Evolutionary conservation across 2,888 invertebrate species (phyloP).

Genomic region (Chrysotoxum bicinctum): DNA sequence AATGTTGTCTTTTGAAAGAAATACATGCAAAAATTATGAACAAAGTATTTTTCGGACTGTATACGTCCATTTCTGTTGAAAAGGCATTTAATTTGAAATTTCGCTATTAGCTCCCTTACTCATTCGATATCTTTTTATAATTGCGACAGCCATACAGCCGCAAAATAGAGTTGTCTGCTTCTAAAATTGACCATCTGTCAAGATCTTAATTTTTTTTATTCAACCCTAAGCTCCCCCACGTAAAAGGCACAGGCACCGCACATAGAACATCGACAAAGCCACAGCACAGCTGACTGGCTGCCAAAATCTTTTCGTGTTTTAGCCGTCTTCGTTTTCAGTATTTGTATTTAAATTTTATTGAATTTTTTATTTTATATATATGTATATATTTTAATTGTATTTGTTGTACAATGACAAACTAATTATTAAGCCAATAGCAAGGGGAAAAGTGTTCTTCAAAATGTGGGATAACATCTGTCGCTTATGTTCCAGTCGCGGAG

Average conservation of each 20-base stretch:
- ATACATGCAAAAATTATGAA: too few species aligned
- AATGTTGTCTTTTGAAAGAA: too few species aligned
- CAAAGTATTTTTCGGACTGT: too few species aligned
- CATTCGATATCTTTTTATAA: too few species aligned
- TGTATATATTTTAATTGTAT: slow-evolving; percentile 33
- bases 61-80: too few species aligned
- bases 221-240: background rate
- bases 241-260: background rate
- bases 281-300: slow-evolving; percentile 35
- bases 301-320: slow-evolving; percentile 22
- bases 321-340: slow-evolving; percentile 26
- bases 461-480: slow-evolving; percentile 80
- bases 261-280: too few species aligned
- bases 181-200: background rate
- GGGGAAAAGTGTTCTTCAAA: background rate
- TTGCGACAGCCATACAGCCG: too few species aligned
- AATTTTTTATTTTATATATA: slow-evolving; percentile 21
- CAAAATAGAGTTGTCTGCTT: background rate
- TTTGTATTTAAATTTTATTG: slow-evolving; percentile 8
- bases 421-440: background rate
- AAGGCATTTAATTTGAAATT: too few species aligned
- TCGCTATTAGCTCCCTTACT: too few species aligned
- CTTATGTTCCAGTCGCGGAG: slow-evolving; percentile 80
- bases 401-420: slow-evolving; percentile 30
- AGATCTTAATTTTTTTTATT: background rate